Conservation (phyloP, 2,797 vertebrate species). For the Girardinus metallicus region DNA sequence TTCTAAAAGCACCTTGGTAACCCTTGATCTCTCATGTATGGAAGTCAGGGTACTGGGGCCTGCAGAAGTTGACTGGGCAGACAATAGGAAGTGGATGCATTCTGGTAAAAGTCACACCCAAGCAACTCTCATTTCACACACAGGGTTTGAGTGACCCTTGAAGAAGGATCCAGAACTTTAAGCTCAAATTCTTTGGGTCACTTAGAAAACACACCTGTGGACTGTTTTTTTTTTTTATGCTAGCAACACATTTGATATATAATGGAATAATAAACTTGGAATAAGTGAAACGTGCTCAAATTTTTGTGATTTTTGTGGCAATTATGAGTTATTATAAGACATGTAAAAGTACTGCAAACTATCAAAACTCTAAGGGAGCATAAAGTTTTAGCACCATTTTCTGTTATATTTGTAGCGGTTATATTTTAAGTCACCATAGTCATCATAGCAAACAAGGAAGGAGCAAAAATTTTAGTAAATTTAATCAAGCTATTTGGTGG, state of each 20-base stretch:
- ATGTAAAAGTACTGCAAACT: background rate
- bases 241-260: slow-evolving; percentile 23
- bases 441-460: background rate
- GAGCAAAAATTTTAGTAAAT: background rate
- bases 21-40: slow-evolving; percentile 90
- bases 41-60: slow-evolving; percentile 81
- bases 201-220: slow-evolving; percentile 42
- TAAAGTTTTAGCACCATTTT: background rate
- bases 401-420: background rate
- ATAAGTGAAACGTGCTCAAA: background rate
- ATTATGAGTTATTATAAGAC: background rate
- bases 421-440: background rate
- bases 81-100: slow-evolving; percentile 83
- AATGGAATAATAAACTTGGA: background rate
- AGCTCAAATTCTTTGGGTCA: slow-evolving; percentile 61
- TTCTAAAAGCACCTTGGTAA: slow-evolving; percentile 87
- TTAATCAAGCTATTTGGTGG: background rate
- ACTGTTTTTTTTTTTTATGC: slow-evolving; percentile 24
- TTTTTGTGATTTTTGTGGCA: background rate
- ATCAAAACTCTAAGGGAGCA: background rate
- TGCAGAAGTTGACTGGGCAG: slow-evolving; percentile 83
- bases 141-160: slow-evolving; percentile 74
- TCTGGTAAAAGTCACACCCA: slow-evolving; percentile 82
- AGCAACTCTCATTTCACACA: slow-evolving; percentile 82
- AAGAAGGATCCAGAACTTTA: slow-evolving; percentile 64